Evolutionary conservation across 2,888 invertebrate species (phyloP).

Genomic region (Polydrusus pterygomalis): DNA sequence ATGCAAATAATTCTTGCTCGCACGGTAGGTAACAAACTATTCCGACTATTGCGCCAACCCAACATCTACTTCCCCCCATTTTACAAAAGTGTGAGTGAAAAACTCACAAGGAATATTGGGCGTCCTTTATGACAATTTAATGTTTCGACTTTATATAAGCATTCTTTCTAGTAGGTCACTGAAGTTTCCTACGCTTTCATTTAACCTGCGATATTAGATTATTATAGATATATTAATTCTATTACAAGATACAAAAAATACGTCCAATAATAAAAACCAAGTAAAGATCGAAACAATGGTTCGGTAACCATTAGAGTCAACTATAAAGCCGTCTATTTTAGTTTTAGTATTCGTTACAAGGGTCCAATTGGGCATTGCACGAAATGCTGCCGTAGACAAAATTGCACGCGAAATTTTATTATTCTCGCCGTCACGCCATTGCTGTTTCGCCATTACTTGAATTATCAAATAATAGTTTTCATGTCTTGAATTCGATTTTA

Average conservation of each 20-base stretch:
- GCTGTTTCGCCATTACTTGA: conserved; percentile 45
- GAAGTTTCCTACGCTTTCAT: too few relatives aligned
- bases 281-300: background rate
- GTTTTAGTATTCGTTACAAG: conserved; percentile 49
- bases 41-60: too few relatives aligned
- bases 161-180: too few relatives aligned
- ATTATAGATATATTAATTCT: too few relatives aligned
- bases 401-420: conserved; percentile 51
- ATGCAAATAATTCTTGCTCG: too few relatives aligned
- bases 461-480: conserved; percentile 53
- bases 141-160: too few relatives aligned
- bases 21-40: too few relatives aligned
- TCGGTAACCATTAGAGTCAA: background rate
- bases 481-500: conserved; percentile 47
- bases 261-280: background rate
- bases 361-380: conserved; percentile 44
- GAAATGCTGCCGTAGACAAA: conserved; percentile 44
- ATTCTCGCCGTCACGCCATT: conserved; percentile 52
- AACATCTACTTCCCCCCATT: too few relatives aligned
- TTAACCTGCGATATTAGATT: too few relatives aligned
- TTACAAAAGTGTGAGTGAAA: too few relatives aligned
- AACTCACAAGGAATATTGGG: too few relatives aligned
- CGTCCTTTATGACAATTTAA: too few relatives aligned
- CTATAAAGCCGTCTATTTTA: conserved; percentile 36
- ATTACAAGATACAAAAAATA: background rate